phyloP scores from a whole-genome alignment of 2,888 invertebrate genomes.

The Orchestes rusci region DNA sequence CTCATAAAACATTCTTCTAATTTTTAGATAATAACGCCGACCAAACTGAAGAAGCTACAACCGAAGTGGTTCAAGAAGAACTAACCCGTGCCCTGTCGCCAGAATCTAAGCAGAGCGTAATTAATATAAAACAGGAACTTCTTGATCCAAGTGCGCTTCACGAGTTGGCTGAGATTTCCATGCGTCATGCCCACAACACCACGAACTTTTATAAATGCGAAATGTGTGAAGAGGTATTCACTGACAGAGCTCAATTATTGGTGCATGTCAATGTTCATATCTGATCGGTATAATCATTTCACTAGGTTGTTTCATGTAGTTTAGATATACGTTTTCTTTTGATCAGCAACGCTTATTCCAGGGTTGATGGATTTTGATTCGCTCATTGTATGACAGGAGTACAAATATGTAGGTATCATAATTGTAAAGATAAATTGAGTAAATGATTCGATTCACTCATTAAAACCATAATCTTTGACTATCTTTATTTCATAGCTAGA shows the following conservation, averaged over 20 bases:
- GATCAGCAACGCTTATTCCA: conserved; percentile 24
- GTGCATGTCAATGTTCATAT: conserved; percentile 79
- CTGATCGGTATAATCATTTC: conserved; percentile 52
- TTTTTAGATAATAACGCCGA: too few relatives aligned
- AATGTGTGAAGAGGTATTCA: conserved; percentile 73
- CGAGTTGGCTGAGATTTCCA: conserved; percentile 47
- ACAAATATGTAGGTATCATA: too few relatives aligned
- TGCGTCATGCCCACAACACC: conserved; percentile 41
- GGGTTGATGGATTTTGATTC: too few relatives aligned
- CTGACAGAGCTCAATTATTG: conserved; percentile 63
- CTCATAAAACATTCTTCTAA: too few relatives aligned
- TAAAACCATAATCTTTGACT: too few relatives aligned
- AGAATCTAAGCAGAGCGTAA: not conserved
- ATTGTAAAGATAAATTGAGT: too few relatives aligned
- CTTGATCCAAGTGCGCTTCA: conserved; percentile 46
- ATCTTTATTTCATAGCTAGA: too few relatives aligned
- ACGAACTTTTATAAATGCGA: conserved; percentile 63
- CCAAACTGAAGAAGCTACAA: too few relatives aligned
- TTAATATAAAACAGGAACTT: conserved; percentile 38
- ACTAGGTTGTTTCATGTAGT: not conserved
- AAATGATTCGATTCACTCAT: too few relatives aligned
- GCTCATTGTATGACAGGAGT: too few relatives aligned
- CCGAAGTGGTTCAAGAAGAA: too few relatives aligned
- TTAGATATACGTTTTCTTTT: not conserved
- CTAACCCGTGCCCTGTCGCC: too few relatives aligned